Evolutionary conservation across 2,888 invertebrate genomes (phyloP), one percentile per base, ranked within the genome.

Genomic region (Heliconius ethilla): DNA sequence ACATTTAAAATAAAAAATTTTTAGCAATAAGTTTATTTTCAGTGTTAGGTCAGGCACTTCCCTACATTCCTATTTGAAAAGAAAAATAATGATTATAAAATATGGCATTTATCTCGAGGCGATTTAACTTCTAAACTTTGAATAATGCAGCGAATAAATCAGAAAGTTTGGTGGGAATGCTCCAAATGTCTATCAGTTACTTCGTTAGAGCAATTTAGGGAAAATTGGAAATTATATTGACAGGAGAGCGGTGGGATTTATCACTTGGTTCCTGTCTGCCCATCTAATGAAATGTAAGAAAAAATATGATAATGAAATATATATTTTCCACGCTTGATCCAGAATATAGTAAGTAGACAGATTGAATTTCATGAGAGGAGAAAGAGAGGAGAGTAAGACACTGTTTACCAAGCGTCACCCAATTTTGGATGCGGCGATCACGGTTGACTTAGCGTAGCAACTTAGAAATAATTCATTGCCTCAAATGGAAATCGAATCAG

Each of bases 41-140:
- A 22, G 7, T 55, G 62, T 25, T n/a, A 10, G n/a, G 9, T 33
- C 9, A 29, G n/a, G 5, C 67, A 67, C 22, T 11, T 70, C 2
- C 27, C 15, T 18, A 51, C 29, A n/a, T 72, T n/a, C 55, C 7
- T 55, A 13, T 40, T 72, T 72, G 7, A 72, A n/a, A 59, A 51
- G 51, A 51, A 70, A 70, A 70, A 70, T 70, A 70, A 70, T 51
- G 5, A 51, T 51, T 15, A 22, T 33, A 29, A 72, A 72, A 72
- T 72, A 72, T 72, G 55, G 55, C 18, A n/a, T 55, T 70, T 70
- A 55, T 70, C 55, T 70, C 22, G 33, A n/a, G 55, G 33, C n/a
- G 55, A 51, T n/a, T 72, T 59, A 72, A 72, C 70, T 55, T 72
- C 55, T 33, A 55, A 72, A 55, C 33, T 72, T 72, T 72, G 33